Evolutionary conservation across 2,888 invertebrate genomes (phyloP), one percentile per base, ranked within the genome.

Genomic region (Tipula unca): DNA sequence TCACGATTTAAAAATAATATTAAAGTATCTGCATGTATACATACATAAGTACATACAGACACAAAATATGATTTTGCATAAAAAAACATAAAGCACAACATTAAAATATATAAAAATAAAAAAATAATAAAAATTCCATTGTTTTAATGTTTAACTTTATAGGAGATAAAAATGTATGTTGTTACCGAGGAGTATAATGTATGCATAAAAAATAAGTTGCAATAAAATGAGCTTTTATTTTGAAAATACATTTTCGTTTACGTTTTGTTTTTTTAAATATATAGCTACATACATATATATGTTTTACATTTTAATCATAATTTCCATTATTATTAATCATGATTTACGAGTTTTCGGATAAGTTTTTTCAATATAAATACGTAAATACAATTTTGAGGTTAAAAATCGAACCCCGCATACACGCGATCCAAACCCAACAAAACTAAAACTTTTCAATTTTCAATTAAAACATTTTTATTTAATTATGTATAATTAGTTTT

Each of bases 31-130:
- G 69, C 69, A 69, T 69, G 25, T 69, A 17, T 32, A n/a, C 32
- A 32, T 32, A 17, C 17, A 48, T 17, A 17, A 4, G 10, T 39
- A 48, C 10, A 69, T 25, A 69, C 25, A 69, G n/a, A n/a, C n/a
- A n/a, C n/a, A n/a, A n/a, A n/a, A n/a, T n/a, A 69, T 69, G 69
- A 69, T 69, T 69, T 69, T 69, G 69, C 69, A 69, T 69, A 69
- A 69, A 69, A 42, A 69, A 69, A 14, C 69, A 69, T 69, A 25
- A 69, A 69, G 69, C 25, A 69, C 69, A 69, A 69, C 69, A 69
- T 69, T 69, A 69, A 69, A 69, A 69, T 69, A 48, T 17, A 17
- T 17, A 69, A 25, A 69, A 69, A 8, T 0, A 48, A 54, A 69
- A 69, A 10, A 69, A 69, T 25, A 69, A 69, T 69, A 69, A 69